Base-by-base conservation (phyloP, 2,113 vertebrate genomes). In the Phodopus roborovskii region DNA sequence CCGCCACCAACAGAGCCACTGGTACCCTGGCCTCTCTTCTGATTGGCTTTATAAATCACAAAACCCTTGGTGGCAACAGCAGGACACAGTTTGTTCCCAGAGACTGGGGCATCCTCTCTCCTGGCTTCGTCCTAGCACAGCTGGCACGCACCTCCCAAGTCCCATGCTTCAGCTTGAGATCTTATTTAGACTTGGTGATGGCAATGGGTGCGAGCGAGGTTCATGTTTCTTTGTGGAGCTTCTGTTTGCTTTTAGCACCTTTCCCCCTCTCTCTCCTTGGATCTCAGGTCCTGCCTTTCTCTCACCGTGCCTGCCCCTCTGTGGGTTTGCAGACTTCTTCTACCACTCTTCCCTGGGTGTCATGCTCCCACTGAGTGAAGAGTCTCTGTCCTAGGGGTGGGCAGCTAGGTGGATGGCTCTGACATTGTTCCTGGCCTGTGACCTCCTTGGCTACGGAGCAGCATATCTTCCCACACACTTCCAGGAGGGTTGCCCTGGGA, bases 401-500 rank as follows among this genome's bases (percentile, higher is more conserved):
- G 75, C 33, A 88, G 64, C 85, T 88, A 4, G 24, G 42, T 45
- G 28, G 45, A 30, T 13, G 39, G 22, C 50, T 33, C 39, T 6
- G 42, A 39, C 39, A 48, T 2, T 22, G 19, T 42, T 48, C 58
- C 33, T 50, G 74, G 30, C 60, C 60, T 28, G 39, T 36, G 53
- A 53, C 50, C 33, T 78, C 42, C 50, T n/a, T 36, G 24, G 26
- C 58, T 66, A 33, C 11, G 15, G 83, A 89, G 24, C 20, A 60
- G 50, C 39, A 62, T 33, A 5, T 58, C 60, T 87, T 79, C 22
- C 33, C 4, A 30, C n/a, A 33, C 11, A 58, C 62, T 45, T 58
- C 71, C 24, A 24, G 68, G 36, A 91, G 78, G 60, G 92, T 82
- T 88, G 91, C 85, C 78, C 89, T 96, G 92, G 93, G 95, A 95